phyloP scores from a whole-genome alignment of 2,113 vertebrate species.

The Limanda limanda region DNA sequence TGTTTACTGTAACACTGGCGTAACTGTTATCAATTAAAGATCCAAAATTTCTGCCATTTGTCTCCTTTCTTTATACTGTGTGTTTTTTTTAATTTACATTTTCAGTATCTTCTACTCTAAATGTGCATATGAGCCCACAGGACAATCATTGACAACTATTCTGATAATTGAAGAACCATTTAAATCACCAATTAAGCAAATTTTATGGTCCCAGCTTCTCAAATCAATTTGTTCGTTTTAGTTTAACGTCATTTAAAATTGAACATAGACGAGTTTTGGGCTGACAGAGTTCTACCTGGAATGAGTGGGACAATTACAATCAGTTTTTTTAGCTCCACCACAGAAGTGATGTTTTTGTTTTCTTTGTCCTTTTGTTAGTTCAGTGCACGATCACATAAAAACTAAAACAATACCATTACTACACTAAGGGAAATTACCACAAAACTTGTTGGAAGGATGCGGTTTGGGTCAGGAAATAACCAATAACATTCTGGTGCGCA shows the following conservation, averaged over 20 bases:
- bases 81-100: not conserved
- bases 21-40: slow-evolving; percentile 99
- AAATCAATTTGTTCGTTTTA: not conserved
- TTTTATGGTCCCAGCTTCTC: not conserved
- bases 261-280: not conserved
- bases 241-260: not conserved
- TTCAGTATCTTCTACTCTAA: not conserved
- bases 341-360: too few species aligned
- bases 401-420: too few species aligned
- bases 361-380: too few species aligned
- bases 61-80: slow-evolving; percentile 17
- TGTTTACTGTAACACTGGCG: slow-evolving; percentile 99
- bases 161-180: not conserved
- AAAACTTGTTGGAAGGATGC: too few species aligned
- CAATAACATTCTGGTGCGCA: too few species aligned
- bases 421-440: too few species aligned
- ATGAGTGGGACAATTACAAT: not conserved
- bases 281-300: not conserved
- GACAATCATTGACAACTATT: not conserved
- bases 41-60: slow-evolving; percentile 70
- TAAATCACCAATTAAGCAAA: not conserved
- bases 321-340: too few species aligned
- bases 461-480: too few species aligned
- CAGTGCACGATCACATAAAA: too few species aligned
- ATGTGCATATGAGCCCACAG: not conserved